Evolutionary conservation across 2,113 vertebrate species (phyloP).

Genomic region (Heterocephalus glaber): DNA sequence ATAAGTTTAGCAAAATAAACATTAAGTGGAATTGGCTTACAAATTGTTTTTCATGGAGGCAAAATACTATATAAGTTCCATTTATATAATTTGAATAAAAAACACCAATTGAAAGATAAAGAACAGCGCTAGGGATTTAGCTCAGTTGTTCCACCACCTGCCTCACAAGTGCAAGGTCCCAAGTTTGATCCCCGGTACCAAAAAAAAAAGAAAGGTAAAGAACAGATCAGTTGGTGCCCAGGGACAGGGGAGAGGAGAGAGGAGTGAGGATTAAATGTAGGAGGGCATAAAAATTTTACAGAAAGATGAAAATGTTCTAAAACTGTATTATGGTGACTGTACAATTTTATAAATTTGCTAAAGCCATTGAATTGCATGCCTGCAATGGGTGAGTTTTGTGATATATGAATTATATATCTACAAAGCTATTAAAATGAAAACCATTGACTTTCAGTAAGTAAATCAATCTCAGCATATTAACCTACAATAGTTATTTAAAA

Average conservation of each 20-base stretch:
- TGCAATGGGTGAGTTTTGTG: constrained; percentile 41
- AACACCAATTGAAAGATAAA: no score
- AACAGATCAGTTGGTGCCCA: not conserved
- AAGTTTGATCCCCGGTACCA: no score
- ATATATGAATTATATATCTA: constrained; percentile 43
- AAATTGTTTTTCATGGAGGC: constrained; percentile 9
- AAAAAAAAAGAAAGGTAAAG: not conserved
- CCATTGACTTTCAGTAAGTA: constrained; percentile 38
- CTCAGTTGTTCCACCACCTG: no score
- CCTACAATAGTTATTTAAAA: constrained; percentile 50
- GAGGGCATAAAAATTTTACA: not conserved
- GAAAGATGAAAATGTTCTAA: not conserved
- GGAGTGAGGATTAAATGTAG: not conserved
- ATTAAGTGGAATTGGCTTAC: constrained; percentile 14
- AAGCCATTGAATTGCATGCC: constrained; percentile 1
- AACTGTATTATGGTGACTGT: not conserved
- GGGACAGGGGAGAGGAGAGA: not conserved
- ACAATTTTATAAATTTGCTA: constrained; percentile 11
- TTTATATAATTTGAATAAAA: no score
- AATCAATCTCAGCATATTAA: constrained; percentile 50
- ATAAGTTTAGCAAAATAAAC: constrained; percentile 25
- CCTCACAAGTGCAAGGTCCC: no score
- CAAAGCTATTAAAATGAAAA: constrained; percentile 39
- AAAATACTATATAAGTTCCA: constrained; percentile 9
- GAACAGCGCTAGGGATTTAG: no score